These are phyloP conservation scores for Pheosia gnoma DNA, from an alignment of 2,888 invertebrate genomes.

Conservation along the genomic window DNA sequence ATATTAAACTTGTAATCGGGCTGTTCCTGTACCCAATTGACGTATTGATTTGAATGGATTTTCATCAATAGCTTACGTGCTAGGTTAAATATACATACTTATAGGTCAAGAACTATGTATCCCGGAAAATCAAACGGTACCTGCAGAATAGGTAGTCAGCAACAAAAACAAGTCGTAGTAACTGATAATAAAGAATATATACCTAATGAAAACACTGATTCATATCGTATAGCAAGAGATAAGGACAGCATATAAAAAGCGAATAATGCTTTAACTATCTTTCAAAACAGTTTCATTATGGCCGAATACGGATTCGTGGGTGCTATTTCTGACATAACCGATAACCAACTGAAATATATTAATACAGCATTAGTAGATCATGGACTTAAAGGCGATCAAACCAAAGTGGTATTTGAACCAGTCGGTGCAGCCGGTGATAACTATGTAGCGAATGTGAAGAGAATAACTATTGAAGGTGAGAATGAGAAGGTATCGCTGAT, in stretches of 20 bases:
- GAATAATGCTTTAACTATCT: background rate
- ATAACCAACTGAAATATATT: slow-evolving; percentile 47
- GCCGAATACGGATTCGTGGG: slow-evolving; percentile 43
- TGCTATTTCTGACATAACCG: slow-evolving; percentile 35
- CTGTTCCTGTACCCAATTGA: no score
- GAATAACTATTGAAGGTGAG: slow-evolving; percentile 39
- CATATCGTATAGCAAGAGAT: background rate
- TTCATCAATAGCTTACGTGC: no score
- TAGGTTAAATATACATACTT: no score
- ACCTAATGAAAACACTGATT: background rate
- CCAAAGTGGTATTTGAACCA: slow-evolving; percentile 37
- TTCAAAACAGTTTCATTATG: slow-evolving; percentile 26
- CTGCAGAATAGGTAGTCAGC: no score
- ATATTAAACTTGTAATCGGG: no score
- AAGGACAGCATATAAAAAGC: slow-evolving; percentile 5
- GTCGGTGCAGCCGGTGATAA: slow-evolving; percentile 52
- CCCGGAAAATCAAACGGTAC: no score
- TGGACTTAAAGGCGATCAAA: slow-evolving; percentile 35
- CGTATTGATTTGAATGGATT: no score
- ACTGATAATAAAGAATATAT: no score
- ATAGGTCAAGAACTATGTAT: no score
- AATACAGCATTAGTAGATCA: slow-evolving; percentile 42
- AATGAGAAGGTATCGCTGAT: slow-evolving; percentile 43
- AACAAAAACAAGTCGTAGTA: no score
- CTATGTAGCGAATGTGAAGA: slow-evolving; percentile 43